Base-by-base conservation (phyloP, 2,797 vertebrate species). In the Pempheris klunzingeri region DNA sequence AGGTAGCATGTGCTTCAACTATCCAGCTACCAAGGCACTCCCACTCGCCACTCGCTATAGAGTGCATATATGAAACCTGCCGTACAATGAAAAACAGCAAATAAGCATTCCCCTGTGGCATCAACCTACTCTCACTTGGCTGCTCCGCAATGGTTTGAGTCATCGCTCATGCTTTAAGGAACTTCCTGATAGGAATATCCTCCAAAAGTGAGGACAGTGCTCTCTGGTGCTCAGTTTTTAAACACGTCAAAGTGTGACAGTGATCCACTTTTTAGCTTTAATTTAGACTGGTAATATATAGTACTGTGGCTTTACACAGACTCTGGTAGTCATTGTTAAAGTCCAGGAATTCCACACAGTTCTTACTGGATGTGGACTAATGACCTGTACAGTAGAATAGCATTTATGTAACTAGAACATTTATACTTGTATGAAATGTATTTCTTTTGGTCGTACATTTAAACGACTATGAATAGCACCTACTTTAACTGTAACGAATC, bases 181-280 rank as follows among this genome's bases (percentile, higher is more conserved):
- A n/a, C 36, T 54, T 36, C 47, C 62, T 41, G 20, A 47, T 66
- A 55, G 67, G 36, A 62, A 62, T 71, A 41, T 74, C 43, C 14
- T 64, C 38, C 34, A 53, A 55, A 63, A 62, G 41, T 54, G 64
- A 71, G 47, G 22, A 53, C 14, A 1, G 15, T 49, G 38, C 53
- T 71, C 47, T 78, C 18, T 36, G 34, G 49, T 73, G 36, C 52
- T 65, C 66, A 26, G 18, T 55, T 71, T 59, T 53, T 30, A 70
- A 50, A 78, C 52, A 34, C 34, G 17, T n/a, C 34, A 9, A 44
- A 30, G 7, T 47, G 26, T 62, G 17, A 69, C 44, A 39, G 20
- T 63, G n/a, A 58, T 64, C 30, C 18, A 12, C 24, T 67, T 52
- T 72, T 54, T 22, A 32, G 22, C 52, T 60, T 41, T 18, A 13